Conservation (phyloP, 2,888 invertebrate genomes). For the Rutpela maculata region DNA sequence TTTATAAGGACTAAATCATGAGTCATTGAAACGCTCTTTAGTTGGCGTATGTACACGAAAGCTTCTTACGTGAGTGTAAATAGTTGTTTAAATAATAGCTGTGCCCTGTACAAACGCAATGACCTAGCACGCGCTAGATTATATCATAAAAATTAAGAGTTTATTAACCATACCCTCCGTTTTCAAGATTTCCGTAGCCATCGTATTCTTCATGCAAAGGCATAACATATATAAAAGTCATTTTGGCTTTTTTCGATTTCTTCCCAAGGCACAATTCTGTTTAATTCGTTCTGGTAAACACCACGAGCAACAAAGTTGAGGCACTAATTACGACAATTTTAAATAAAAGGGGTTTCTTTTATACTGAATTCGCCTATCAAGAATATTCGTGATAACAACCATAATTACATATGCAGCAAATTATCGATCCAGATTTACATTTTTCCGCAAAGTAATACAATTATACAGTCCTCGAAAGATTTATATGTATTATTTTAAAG, state of each 20-base stretch:
- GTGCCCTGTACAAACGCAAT: conserved; percentile 24
- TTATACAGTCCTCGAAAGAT: conserved; percentile 19
- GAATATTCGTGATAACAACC: conserved; percentile 41
- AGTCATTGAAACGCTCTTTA: not conserved
- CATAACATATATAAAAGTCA: conserved; percentile 74
- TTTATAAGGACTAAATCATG: too few species aligned
- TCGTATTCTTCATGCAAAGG: conserved; percentile 71
- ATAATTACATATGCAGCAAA: conserved; percentile 44
- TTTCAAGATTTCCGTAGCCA: conserved; percentile 70
- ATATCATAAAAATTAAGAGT: conserved; percentile 54
- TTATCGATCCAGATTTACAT: conserved; percentile 45
- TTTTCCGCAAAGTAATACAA: conserved; percentile 43
- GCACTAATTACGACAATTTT: conserved; percentile 1
- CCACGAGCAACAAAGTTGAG: not conserved
- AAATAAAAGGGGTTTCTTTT: not conserved
- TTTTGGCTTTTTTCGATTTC: conserved; percentile 57
- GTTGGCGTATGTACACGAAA: conserved; percentile 24
- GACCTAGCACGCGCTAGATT: conserved; percentile 55
- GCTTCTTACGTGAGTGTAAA: conserved; percentile 11
- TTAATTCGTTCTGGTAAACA: conserved; percentile 3
- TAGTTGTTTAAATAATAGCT: conserved; percentile 18
- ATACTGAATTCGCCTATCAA: conserved; percentile 8
- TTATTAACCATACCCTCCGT: conserved; percentile 67
- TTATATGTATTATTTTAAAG: conserved; percentile 25
- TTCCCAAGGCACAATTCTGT: conserved; percentile 18